A percentile compares a stretch with the other conserved stretches of the same genome.
Evolutionary conservation across 1,140 invertebrate genomes (phyloP).

Genomic region (Caenorhabditis briggsae): DNA sequence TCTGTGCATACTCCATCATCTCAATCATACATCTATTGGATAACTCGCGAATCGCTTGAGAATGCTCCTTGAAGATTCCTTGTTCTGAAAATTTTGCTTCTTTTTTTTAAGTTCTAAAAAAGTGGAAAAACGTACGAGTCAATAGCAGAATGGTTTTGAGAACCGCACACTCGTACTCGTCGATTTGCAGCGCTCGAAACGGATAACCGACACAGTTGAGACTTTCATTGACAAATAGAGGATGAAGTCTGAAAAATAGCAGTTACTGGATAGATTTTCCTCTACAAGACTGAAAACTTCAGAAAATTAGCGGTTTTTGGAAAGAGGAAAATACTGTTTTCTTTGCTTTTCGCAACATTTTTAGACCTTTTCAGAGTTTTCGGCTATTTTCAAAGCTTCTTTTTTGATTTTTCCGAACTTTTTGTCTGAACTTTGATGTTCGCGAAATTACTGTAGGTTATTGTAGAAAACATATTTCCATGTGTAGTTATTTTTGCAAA

Average conservation of each 20-base stretch:
- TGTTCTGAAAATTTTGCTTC: not conserved
- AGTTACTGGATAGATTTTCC: not conserved
- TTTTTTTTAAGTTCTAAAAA: not conserved
- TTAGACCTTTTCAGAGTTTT: no score
- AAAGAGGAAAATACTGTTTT: no score
- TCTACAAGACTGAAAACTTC: no score
- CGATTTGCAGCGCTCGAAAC: constrained; percentile 36
- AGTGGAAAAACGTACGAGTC: constrained; percentile 26
- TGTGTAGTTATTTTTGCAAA: no score
- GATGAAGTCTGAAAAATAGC: constrained; percentile 54
- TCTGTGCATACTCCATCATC: constrained; percentile 30
- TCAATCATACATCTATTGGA: constrained; percentile 8
- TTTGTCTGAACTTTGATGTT: no score
- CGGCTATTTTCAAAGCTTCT: no score
- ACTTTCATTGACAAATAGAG: constrained; percentile 47
- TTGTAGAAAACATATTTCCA: no score
- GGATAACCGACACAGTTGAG: constrained; percentile 53
- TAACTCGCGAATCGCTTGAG: not conserved
- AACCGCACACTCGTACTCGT: constrained; percentile 53
- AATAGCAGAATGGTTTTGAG: constrained; percentile 58
- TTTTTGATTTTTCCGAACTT: no score
- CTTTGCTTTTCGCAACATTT: no score
- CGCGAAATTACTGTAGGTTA: no score
- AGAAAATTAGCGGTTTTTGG: no score
- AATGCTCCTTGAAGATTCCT: constrained; percentile 48